Percentiles rank a stretch among this genome's conserved stretches.
phyloP scores from a whole-genome alignment of 2,113 vertebrate genomes.

The Megatriorchis doriae region DNA sequence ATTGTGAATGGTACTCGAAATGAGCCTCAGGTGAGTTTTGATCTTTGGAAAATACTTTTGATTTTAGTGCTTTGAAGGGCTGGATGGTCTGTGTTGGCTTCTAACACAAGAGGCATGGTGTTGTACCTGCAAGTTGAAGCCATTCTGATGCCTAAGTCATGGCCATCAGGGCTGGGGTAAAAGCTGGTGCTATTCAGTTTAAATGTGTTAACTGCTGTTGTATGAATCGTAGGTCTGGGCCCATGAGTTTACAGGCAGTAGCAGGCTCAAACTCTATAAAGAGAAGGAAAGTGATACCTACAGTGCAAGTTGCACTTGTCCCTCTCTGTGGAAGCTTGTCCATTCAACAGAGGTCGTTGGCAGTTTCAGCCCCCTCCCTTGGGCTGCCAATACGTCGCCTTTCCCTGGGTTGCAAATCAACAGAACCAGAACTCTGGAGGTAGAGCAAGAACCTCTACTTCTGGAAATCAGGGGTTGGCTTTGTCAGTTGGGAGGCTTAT shows the following conservation, averaged over 20 bases:
- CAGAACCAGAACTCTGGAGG: background rate
- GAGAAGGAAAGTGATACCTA: background rate
- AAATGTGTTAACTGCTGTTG: background rate
- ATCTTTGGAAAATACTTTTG: background rate
- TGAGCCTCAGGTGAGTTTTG: slow-evolving; percentile 2
- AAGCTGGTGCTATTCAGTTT: background rate
- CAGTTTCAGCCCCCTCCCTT: background rate
- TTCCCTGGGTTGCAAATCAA: background rate
- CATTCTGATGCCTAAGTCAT: background rate
- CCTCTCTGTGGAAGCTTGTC: background rate
- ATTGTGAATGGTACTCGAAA: background rate
- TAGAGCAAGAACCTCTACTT: background rate
- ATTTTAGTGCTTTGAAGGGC: background rate
- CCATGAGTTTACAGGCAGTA: background rate
- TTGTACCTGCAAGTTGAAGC: background rate
- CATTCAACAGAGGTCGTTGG: background rate
- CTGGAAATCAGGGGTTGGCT: background rate
- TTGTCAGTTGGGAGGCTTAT: background rate
- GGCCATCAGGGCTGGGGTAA: background rate
- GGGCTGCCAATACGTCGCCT: background rate
- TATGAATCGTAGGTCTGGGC: background rate
- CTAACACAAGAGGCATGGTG: background rate
- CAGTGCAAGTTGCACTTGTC: background rate
- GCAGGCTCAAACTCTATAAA: background rate
- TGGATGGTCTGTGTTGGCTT: background rate